A percentile compares a stretch with the other conserved stretches of the same genome.
Evolutionary conservation across 2,113 vertebrate genomes (phyloP).

Genomic region (Nettapus auritus): DNA sequence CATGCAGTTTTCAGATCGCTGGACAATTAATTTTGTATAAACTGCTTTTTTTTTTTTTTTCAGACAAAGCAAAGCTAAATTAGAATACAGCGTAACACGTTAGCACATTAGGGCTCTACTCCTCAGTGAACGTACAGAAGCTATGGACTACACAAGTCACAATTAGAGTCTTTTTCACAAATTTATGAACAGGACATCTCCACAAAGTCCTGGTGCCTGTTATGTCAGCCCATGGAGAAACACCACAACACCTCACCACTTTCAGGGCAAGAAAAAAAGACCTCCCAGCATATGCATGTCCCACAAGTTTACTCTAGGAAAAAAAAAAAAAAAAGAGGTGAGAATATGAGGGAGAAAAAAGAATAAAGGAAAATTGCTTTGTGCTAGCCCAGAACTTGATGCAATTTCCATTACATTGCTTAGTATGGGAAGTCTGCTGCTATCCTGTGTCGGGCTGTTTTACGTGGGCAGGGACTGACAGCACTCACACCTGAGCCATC

Average conservation of each 20-base stretch:
- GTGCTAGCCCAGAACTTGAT: neutral
- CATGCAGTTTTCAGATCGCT: neutral
- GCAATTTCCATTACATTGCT: neutral
- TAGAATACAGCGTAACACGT: neutral
- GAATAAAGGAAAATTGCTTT: neutral
- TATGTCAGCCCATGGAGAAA: neutral
- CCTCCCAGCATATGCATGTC: neutral
- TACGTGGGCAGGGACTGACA: rapidly evolving
- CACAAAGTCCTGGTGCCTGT: neutral
- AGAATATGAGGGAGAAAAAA: too few species aligned
- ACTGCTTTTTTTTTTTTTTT: neutral
- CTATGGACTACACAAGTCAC: neutral
- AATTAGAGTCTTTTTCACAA: neutral
- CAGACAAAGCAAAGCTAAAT: neutral
- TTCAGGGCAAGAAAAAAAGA: neutral
- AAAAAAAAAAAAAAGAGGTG: neutral
- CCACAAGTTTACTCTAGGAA: neutral
- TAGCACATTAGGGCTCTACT: rapidly evolving
- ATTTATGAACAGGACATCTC: rapidly evolving
- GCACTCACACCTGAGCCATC: neutral
- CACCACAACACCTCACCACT: neutral
- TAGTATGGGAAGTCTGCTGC: neutral
- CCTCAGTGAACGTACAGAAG: neutral
- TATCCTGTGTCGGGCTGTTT: rapidly evolving
- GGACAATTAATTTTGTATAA: neutral